A percentile compares a stretch with the other conserved stretches of the same genome.
These are phyloP conservation scores for Sanderia malayensis DNA, from an alignment of 30 jellyfish, hydroid and myxozoan genomes.

Conservation along the genomic window DNA sequence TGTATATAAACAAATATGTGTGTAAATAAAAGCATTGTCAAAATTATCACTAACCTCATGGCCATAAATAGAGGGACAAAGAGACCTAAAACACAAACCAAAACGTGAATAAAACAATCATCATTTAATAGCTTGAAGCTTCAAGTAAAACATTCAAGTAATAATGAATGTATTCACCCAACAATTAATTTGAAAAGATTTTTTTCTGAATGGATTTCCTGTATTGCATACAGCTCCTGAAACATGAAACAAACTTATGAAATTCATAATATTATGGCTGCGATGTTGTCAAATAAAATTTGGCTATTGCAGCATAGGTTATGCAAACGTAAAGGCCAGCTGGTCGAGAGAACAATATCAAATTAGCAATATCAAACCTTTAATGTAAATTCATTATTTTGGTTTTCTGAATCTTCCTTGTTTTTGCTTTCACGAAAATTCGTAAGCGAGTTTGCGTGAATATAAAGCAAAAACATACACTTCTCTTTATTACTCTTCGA, in stretches of 20 bases:
- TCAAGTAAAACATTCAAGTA: no score
- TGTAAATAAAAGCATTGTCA: no score
- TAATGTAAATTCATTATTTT: slow-evolving; percentile 62
- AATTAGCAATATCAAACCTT: no score
- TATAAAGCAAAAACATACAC: slow-evolving; percentile 78
- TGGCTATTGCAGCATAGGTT: no score
- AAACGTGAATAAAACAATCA: not conserved
- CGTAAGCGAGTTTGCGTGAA: slow-evolving; percentile 75
- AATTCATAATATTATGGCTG: no score
- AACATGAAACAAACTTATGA: not conserved
- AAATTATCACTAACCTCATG: no score
- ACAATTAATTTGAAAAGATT: slow-evolving; percentile 75
- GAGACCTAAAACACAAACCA: slow-evolving; percentile 48
- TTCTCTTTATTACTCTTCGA: slow-evolving; percentile 66
- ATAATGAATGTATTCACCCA: no score
- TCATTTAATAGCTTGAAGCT: no score
- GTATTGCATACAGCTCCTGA: slow-evolving; percentile 96
- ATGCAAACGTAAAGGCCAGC: no score
- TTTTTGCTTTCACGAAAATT: slow-evolving; percentile 62
- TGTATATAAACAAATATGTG: no score
- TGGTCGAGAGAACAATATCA: no score
- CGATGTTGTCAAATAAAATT: no score
- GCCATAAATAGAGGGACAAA: slow-evolving; percentile 98
- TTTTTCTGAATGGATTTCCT: slow-evolving; percentile 81
- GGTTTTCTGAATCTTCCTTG: slow-evolving; percentile 42